A percentile compares a stretch with the other conserved stretches of the same genome.
Evolutionary conservation across 2,797 vertebrate species (phyloP).

Genomic region (Acrossocheilus wenchowensis): DNA sequence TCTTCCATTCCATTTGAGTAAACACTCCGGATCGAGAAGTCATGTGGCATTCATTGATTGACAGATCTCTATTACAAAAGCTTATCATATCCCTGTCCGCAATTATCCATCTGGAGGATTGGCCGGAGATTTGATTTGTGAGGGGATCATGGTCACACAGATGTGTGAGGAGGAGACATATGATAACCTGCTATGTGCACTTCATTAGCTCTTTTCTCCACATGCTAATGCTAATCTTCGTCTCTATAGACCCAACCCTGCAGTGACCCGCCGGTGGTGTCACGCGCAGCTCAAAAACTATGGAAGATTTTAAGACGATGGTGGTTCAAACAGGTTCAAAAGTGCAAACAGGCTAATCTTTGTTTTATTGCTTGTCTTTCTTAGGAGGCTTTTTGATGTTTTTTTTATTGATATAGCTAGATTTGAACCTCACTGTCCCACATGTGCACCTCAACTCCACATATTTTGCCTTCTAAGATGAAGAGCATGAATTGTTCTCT

Average conservation of each 20-base stretch:
- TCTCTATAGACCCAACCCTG: neutral
- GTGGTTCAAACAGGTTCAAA: neutral
- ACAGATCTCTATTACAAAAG: slow-evolving; percentile 91
- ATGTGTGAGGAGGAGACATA: slow-evolving; percentile 65
- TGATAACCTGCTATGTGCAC: slow-evolving; percentile 61
- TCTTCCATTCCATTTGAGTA: slow-evolving; percentile 87
- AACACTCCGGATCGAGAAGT: slow-evolving; percentile 81
- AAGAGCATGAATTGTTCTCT: neutral
- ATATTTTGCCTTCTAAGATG: neutral
- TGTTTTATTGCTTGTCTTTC: slow-evolving; percentile 18
- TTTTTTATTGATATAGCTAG: neutral
- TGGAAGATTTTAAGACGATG: neutral
- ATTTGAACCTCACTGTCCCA: neutral
- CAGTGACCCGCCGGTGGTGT: neutral
- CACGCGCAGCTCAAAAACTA: neutral
- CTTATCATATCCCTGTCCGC: slow-evolving; percentile 80
- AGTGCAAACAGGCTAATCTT: slow-evolving; percentile 22
- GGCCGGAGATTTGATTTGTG: slow-evolving; percentile 79
- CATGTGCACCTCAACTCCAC: neutral
- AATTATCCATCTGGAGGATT: slow-evolving; percentile 86
- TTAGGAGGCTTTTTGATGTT: neutral
- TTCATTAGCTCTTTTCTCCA: slow-evolving; percentile 67
- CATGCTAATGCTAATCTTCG: slow-evolving; percentile 45
- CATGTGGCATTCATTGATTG: slow-evolving; percentile 84
- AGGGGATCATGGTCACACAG: slow-evolving; percentile 72